Percentiles rank a stretch among this genome's conserved stretches.
Conservation (phyloP, 2,888 invertebrate species). For the Dryomyza anilis region DNA sequence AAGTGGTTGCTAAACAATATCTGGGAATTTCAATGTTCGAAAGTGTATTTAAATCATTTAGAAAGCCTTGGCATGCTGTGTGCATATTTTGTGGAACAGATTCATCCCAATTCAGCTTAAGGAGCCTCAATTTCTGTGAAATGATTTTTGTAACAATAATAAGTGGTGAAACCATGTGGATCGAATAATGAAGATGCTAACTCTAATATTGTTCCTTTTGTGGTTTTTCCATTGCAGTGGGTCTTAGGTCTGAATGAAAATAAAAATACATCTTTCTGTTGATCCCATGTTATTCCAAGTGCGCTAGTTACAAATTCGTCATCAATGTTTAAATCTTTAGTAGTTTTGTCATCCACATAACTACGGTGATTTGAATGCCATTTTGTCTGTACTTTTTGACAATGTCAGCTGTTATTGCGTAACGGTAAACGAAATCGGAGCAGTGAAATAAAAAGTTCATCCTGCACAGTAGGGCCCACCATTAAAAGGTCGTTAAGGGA, state of each 20-base stretch:
- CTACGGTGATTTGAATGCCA: slow-evolving; percentile 18
- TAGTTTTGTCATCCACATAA: not conserved
- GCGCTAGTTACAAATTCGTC: slow-evolving; percentile 1
- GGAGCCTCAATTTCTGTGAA: not conserved
- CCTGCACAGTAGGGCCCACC: slow-evolving; percentile 32
- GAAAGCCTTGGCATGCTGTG: not conserved
- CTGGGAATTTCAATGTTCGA: not conserved
- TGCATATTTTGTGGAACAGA: not conserved
- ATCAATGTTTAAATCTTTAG: not conserved
- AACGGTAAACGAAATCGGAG: not conserved
- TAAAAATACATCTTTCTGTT: not conserved
- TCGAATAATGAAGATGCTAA: slow-evolving; percentile 11
- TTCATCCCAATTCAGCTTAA: not conserved
- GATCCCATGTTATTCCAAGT: slow-evolving; percentile 14
- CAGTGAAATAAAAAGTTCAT: slow-evolving; percentile 2
- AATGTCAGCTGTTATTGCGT: slow-evolving; percentile 28
- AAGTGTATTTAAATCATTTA: not conserved
- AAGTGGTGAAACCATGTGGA: not conserved
- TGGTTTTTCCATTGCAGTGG: not conserved
- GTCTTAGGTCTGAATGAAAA: slow-evolving; percentile 9
- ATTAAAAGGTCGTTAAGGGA: slow-evolving; percentile 27
- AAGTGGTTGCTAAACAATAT: not conserved
- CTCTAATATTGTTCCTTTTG: slow-evolving; percentile 7
- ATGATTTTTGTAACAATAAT: slow-evolving; percentile 8
- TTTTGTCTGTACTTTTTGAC: slow-evolving; percentile 35